Conservation (phyloP, 2,888 invertebrate genomes). For the Clanis bilineata region DNA sequence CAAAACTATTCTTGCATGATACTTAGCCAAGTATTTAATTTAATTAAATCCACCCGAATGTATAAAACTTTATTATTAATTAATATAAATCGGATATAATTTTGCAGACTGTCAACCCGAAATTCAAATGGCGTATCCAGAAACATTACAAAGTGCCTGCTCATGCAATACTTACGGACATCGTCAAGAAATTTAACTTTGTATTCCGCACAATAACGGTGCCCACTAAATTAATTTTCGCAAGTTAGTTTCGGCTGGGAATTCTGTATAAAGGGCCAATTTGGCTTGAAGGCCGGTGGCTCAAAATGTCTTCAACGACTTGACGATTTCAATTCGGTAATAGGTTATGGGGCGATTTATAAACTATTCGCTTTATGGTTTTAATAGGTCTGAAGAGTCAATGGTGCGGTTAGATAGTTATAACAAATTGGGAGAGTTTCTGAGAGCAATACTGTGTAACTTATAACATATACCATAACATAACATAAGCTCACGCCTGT, state of each 20-base stretch:
- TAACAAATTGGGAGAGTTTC: neutral
- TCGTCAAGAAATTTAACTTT: conserved; percentile 53
- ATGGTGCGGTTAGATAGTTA: neutral
- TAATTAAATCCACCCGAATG: too few species aligned
- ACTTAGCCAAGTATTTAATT: neutral
- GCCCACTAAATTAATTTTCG: conserved; percentile 62
- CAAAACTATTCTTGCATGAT: too few species aligned
- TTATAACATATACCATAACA: too few species aligned
- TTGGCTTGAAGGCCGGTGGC: conserved; percentile 42
- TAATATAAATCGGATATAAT: conserved; percentile 11
- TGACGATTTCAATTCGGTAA: conserved; percentile 32
- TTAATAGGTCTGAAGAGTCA: conserved; percentile 25
- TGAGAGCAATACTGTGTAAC: neutral
- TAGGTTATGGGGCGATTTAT: conserved; percentile 33
- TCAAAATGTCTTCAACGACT: conserved; percentile 40
- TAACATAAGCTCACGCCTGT: too few species aligned
- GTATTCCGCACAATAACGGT: conserved; percentile 51
- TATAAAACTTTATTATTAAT: too few species aligned
- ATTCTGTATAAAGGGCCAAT: conserved; percentile 51
- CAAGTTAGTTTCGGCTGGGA: conserved; percentile 55
- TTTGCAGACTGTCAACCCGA: conserved; percentile 15
- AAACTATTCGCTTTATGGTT: conserved; percentile 21
- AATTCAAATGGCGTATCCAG: conserved; percentile 11
- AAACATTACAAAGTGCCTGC: conserved; percentile 16
- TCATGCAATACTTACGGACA: conserved; percentile 22